Percentiles rank a stretch among this genome's conserved stretches.
Conservation (phyloP, 2,888 invertebrate genomes). For the Vannuccia rotundouncinata region DNA sequence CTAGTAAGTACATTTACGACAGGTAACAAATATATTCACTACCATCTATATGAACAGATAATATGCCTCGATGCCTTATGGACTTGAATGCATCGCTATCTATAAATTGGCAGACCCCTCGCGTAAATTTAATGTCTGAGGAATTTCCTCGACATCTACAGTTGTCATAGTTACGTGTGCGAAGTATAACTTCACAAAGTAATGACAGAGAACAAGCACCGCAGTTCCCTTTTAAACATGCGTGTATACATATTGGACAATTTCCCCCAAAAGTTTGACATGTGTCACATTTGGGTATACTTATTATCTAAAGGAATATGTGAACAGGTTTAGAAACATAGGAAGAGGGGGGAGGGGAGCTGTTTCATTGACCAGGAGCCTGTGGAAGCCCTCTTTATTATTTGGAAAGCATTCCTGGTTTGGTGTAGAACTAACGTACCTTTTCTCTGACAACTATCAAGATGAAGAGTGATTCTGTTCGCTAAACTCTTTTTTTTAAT, state of each 20-base stretch:
- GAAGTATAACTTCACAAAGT: too few relatives aligned
- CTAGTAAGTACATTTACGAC: neutral
- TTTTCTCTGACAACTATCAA: too few relatives aligned
- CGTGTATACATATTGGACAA: too few relatives aligned
- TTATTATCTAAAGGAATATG: neutral
- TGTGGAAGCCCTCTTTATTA: neutral
- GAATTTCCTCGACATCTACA: neutral
- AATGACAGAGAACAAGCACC: too few relatives aligned
- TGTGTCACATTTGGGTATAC: neutral
- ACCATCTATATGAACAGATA: neutral
- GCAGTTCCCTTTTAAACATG: too few relatives aligned
- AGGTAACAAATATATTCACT: neutral
- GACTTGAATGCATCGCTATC: too few relatives aligned
- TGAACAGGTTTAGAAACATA: neutral
- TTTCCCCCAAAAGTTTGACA: neutral
- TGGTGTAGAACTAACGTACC: too few relatives aligned
- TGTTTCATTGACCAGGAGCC: neutral
- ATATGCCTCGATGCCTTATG: too few relatives aligned
- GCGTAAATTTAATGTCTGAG: neutral
- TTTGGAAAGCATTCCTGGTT: too few relatives aligned
- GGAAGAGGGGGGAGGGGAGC: neutral
- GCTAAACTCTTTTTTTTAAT: too few relatives aligned
- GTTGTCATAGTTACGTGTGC: neutral
- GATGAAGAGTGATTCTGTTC: too few relatives aligned
- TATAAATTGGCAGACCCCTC: neutral